Conservation (phyloP, 2,888 invertebrate species). For the Drosophila mimica region DNA sequence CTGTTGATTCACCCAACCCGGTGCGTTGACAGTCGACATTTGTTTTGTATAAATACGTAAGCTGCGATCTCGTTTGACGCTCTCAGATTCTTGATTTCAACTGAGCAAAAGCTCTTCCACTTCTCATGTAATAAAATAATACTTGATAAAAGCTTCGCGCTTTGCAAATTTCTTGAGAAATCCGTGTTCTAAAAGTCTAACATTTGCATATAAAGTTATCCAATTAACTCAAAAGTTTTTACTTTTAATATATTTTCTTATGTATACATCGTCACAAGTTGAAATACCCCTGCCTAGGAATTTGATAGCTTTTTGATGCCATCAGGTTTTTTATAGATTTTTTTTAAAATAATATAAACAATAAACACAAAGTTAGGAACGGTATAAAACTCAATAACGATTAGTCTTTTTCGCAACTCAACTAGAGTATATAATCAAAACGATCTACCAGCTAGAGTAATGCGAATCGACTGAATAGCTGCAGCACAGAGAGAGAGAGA, state of each 20-base stretch:
- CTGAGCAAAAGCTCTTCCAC: conserved; percentile 45
- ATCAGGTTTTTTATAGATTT: not conserved
- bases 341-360: not conserved
- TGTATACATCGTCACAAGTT: not conserved
- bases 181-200: not conserved
- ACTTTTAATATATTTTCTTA: not conserved
- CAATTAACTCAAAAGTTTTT: not conserved
- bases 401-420: not conserved
- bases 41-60: not conserved
- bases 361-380: not conserved
- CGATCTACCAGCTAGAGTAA: not conserved
- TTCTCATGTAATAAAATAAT: too few species aligned
- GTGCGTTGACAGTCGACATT: conserved; percentile 47
- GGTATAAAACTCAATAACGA: not conserved
- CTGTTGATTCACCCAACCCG: conserved; percentile 68
- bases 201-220: not conserved
- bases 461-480: not conserved
- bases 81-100: conserved; percentile 12
- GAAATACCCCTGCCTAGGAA: not conserved
- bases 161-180: not conserved
- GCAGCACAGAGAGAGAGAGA: not conserved
- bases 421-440: not conserved
- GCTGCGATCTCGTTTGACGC: conserved; percentile 13
- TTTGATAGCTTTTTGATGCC: not conserved
- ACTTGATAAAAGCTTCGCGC: conserved; percentile 27